Percentiles rank a stretch among this genome's conserved stretches.
Evolutionary conservation across 2,797 vertebrate species (phyloP).

Genomic region (Manis pentadactyla): DNA sequence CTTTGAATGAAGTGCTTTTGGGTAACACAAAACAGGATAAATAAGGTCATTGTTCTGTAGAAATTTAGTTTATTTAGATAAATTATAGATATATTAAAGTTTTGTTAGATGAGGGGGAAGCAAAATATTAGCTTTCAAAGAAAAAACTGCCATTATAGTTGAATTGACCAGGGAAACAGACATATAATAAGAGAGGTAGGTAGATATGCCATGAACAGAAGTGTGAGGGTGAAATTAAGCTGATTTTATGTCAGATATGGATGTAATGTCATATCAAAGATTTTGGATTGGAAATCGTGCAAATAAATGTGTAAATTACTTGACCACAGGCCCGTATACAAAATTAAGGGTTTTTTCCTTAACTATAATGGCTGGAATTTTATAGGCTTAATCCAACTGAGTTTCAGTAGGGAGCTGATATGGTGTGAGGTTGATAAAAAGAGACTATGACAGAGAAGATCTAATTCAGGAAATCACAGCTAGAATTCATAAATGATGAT

Average conservation of each 20-base stretch:
- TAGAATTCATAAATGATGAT: constrained; percentile 2
- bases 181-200: neutral
- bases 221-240: neutral
- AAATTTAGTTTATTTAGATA: neutral
- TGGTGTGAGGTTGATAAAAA: neutral
- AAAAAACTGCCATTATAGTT: neutral
- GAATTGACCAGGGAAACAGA: neutral
- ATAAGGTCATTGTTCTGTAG: neutral
- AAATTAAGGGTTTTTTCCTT: neutral
- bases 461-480: neutral
- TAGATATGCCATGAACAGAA: neutral
- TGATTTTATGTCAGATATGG: neutral
- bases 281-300: neutral
- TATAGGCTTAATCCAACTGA: neutral
- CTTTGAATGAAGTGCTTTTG: neutral
- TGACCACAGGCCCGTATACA: neutral
- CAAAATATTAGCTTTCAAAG: neutral
- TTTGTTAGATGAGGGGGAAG: neutral
- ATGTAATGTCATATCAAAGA: neutral
- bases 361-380: neutral
- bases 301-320: neutral
- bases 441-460: neutral
- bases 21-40: neutral
- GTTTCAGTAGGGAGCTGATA: neutral
- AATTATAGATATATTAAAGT: neutral